Percentiles rank a stretch among this genome's conserved stretches.
Conservation (phyloP, 1,140 invertebrate species). For the Neoseiulus cucumeris region DNA sequence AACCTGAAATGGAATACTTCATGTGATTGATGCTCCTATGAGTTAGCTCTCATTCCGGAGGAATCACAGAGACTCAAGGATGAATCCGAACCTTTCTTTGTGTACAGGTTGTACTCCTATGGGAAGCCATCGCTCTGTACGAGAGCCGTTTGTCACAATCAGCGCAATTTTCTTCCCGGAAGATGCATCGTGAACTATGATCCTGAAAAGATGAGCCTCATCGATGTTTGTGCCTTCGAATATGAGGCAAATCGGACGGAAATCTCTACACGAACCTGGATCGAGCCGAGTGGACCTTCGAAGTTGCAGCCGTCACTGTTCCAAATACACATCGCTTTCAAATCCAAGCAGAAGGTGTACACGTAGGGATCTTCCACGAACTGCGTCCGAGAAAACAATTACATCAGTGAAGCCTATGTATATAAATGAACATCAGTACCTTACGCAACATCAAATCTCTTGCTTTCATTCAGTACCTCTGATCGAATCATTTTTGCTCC, state of each 20-base stretch:
- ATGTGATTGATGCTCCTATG: too few relatives aligned
- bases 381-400: background rate
- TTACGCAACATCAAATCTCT: background rate
- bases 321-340: background rate
- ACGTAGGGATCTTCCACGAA: conserved; percentile 9
- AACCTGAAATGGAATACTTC: background rate
- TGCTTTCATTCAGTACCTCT: background rate
- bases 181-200: background rate
- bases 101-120: background rate
- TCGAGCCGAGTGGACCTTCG: background rate
- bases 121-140: background rate
- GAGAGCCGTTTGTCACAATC: conserved; percentile 2
- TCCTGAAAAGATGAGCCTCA: background rate
- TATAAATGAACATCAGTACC: background rate
- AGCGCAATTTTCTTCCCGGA: background rate
- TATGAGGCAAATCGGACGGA: too few relatives aligned
- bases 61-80: too few relatives aligned
- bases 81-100: background rate
- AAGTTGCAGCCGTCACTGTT: background rate
- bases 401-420: background rate
- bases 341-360: background rate
- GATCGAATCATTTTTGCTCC: background rate
- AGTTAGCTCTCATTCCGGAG: too few relatives aligned
- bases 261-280: background rate
- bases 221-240: too few relatives aligned